Evolutionary conservation across 2,113 vertebrate genomes (phyloP).

Genomic region (Corythornis cristatus): DNA sequence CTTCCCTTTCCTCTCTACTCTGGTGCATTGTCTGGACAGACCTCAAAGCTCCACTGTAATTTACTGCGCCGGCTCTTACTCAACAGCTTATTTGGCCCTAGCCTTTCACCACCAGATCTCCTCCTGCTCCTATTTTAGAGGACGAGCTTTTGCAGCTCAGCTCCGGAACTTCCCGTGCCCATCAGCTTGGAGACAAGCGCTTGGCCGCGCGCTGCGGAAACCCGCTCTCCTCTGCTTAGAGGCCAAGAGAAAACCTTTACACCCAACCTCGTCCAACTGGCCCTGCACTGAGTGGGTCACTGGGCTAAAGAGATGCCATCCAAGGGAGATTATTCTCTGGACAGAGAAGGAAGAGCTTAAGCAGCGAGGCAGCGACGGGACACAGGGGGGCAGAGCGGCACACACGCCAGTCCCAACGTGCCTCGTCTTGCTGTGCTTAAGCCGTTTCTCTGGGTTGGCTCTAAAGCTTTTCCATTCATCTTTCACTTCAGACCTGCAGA

Average conservation of each 20-base stretch:
- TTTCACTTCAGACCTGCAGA: neutral
- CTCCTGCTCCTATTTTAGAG: neutral
- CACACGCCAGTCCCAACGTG: neutral
- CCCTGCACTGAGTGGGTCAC: neutral
- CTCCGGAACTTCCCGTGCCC: neutral
- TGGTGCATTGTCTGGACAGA: neutral
- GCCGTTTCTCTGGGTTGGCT: neutral
- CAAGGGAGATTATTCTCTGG: neutral
- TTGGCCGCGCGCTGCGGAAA: fast-evolving
- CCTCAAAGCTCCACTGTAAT: neutral
- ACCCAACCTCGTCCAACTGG: neutral
- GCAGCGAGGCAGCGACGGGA: neutral
- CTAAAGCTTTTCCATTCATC: neutral
- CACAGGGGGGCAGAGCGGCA: neutral
- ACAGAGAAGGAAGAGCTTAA: neutral
- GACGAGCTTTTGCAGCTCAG: neutral
- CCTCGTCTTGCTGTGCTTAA: neutral
- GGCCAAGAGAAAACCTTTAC: neutral
- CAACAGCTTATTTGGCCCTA: neutral
- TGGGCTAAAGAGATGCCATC: neutral
- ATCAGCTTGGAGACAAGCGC: neutral
- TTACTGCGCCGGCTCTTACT: neutral
- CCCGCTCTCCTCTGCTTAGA: neutral
- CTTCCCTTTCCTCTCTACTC: neutral
- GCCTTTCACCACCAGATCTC: neutral